Evolutionary conservation across 92 coral and sea anemone species (phyloP).

Genomic region (Parazoanthus darwini): DNA sequence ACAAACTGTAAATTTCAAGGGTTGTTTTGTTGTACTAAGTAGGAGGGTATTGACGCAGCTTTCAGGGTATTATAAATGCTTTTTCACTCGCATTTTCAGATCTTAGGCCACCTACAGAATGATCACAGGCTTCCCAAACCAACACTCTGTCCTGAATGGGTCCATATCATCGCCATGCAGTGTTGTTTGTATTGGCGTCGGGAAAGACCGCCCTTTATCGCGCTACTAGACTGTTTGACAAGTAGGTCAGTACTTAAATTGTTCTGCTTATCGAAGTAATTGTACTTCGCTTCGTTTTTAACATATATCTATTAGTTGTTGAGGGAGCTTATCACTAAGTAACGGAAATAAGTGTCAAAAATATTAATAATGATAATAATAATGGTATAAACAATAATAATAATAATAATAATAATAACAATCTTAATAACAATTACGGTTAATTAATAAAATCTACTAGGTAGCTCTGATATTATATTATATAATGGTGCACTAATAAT

Average conservation of each 20-base stretch:
- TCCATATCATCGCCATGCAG: constrained; percentile 59
- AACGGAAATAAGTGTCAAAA: too few species aligned
- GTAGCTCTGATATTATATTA: too few species aligned
- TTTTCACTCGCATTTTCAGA: constrained; percentile 11
- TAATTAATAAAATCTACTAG: too few species aligned
- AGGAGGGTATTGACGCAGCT: not conserved
- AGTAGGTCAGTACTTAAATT: constrained; percentile 41
- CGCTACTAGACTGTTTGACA: constrained; percentile 63
- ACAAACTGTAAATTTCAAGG: too few species aligned
- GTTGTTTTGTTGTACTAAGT: too few species aligned
- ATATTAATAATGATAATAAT: too few species aligned
- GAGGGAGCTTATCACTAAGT: not conserved
- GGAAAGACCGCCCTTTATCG: constrained; percentile 68
- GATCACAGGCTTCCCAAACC: constrained; percentile 52
- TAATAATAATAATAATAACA: too few species aligned
- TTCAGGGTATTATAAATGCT: not conserved
- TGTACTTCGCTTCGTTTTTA: not conserved
- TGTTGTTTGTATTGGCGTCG: constrained; percentile 61
- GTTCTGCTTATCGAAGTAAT: not conserved
- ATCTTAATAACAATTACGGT: too few species aligned
- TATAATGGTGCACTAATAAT: too few species aligned
- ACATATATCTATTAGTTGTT: not conserved
- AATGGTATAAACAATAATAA: too few species aligned
- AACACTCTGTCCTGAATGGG: constrained; percentile 64
- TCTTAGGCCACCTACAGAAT: constrained; percentile 32